Conservation (phyloP, 2,888 invertebrate species). For the Schrankia costaestrigalis region DNA sequence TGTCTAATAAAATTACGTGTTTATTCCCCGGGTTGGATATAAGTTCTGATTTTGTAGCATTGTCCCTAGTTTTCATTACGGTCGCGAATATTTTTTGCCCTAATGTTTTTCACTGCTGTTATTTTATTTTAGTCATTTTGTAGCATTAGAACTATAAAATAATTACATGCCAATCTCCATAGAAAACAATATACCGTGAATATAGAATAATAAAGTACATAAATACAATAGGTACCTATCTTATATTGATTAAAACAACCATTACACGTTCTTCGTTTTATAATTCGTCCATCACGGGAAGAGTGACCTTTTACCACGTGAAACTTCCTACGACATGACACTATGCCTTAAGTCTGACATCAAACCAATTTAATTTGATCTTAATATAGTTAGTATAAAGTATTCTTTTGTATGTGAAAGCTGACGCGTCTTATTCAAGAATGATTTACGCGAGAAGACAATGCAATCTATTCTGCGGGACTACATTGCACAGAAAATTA, state of each 20-base stretch:
- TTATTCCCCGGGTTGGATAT: constrained; percentile 53
- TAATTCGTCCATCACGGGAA: constrained; percentile 56
- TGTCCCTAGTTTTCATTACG: constrained; percentile 28
- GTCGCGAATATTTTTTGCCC: constrained; percentile 20
- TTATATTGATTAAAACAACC: too few species aligned
- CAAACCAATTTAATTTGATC: constrained; percentile 26
- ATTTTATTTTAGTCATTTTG: not conserved
- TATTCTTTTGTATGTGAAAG: constrained; percentile 32
- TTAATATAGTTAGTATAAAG: constrained; percentile 29
- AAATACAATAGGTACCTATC: too few species aligned
- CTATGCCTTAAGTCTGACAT: constrained; percentile 27
- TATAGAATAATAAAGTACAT: too few species aligned
- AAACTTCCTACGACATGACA: constrained; percentile 25
- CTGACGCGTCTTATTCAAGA: constrained; percentile 54
- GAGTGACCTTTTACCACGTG: constrained; percentile 65
- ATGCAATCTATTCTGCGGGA: constrained; percentile 71
- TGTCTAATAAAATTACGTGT: constrained; percentile 66
- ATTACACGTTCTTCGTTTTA: constrained; percentile 35
- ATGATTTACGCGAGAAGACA: constrained; percentile 73
- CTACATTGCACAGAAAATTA: constrained; percentile 18
- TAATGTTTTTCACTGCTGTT: constrained; percentile 14
- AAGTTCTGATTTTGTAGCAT: constrained; percentile 55
- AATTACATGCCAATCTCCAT: too few species aligned
- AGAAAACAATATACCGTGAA: too few species aligned
- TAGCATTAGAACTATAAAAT: too few species aligned